Conservation (phyloP, 2,797 vertebrate genomes). For the Epinephelus awoara region DNA sequence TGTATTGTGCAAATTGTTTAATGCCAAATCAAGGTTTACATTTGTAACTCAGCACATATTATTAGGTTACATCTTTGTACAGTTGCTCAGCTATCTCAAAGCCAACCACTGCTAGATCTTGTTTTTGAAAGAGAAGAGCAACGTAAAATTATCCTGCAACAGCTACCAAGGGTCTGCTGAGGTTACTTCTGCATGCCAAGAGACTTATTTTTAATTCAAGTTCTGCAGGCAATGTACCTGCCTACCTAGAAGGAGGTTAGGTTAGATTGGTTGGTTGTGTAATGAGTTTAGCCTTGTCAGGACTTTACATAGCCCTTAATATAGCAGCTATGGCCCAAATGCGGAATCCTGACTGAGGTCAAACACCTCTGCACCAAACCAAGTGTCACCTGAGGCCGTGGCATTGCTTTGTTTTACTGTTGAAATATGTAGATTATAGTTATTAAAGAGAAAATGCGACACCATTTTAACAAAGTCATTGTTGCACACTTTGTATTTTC, state of each 20-base stretch:
- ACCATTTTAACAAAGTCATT: too few species aligned
- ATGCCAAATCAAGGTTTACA: neutral
- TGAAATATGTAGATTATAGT: too few species aligned
- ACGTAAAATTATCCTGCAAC: neutral
- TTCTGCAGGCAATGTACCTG: constrained; percentile 43
- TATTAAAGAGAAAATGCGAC: too few species aligned
- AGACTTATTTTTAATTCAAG: constrained; percentile 53
- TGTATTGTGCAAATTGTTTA: neutral
- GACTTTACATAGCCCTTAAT: constrained; percentile 54
- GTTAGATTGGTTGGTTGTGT: constrained; percentile 56
- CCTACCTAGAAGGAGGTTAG: constrained; percentile 38
- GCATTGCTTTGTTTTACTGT: neutral
- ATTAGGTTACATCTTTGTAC: neutral
- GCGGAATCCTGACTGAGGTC: constrained; percentile 29
- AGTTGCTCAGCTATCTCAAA: neutral
- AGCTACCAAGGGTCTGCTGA: neutral
- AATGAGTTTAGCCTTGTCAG: constrained; percentile 65
- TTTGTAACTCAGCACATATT: neutral
- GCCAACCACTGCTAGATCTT: neutral
- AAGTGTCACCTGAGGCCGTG: constrained; percentile 17
- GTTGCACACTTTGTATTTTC: neutral
- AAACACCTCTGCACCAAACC: constrained; percentile 35
- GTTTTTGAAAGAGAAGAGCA: neutral
- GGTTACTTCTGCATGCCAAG: constrained; percentile 21
- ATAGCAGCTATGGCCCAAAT: constrained; percentile 49